phyloP scores from a whole-genome alignment of 2,113 vertebrate genomes.

The Verasper variegatus region DNA sequence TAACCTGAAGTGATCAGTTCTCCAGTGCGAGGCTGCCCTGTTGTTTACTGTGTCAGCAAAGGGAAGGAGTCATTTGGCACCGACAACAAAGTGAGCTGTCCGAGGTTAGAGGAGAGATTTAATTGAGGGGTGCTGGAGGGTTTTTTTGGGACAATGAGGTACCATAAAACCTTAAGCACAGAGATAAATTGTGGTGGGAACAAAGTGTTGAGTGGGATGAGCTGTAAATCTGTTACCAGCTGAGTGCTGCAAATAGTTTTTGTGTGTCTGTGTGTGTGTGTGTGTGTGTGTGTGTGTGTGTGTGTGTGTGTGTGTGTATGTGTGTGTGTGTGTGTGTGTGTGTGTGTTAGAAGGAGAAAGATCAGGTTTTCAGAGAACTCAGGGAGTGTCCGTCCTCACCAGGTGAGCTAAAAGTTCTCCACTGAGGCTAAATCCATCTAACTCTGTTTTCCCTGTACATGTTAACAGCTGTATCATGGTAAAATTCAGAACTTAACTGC shows the following conservation, averaged over 20 bases:
- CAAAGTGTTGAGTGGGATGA: slow-evolving; percentile 66
- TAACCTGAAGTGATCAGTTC: slow-evolving; percentile 40
- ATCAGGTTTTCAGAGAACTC: slow-evolving; percentile 28
- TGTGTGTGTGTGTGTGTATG: neutral
- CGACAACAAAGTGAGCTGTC: slow-evolving; percentile 63
- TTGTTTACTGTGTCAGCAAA: slow-evolving; percentile 57
- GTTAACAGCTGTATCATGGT: no score
- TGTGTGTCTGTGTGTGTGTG: neutral
- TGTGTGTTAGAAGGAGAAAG: neutral
- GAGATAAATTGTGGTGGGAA: slow-evolving; percentile 67
- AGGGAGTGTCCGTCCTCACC: slow-evolving; percentile 4
- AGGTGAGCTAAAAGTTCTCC: neutral
- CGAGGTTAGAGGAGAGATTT: slow-evolving; percentile 43
- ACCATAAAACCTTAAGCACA: slow-evolving; percentile 70
- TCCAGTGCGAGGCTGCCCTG: slow-evolving; percentile 27
- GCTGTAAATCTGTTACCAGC: slow-evolving; percentile 72
- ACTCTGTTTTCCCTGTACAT: neutral
- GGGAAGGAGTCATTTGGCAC: slow-evolving; percentile 55
- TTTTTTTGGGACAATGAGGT: slow-evolving; percentile 57
- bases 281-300: neutral
- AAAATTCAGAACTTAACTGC: no score
- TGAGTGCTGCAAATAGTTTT: slow-evolving; percentile 23
- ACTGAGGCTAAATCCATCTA: slow-evolving; percentile 2
- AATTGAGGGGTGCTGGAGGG: slow-evolving; percentile 57
- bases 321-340: neutral